Evolutionary conservation across 2,113 vertebrate genomes (phyloP), one percentile per base, ranked within the genome.

Genomic region (Sapajus apella): DNA sequence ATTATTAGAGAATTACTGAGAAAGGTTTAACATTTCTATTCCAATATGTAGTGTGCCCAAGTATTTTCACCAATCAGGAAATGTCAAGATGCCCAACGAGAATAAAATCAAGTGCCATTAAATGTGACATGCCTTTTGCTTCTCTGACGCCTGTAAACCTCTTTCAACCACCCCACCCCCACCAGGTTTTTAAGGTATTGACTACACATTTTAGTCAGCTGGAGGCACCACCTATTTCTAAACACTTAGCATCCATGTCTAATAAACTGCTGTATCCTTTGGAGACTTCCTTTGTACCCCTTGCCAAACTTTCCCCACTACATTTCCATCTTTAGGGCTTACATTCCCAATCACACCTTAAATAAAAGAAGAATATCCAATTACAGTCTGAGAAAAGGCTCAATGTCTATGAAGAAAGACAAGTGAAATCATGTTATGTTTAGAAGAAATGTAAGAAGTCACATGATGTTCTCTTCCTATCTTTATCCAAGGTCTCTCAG

Each of bases 191-290:
- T 73, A 86, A 55, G 85, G 97, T 96, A 95, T 95, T 96, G 92
- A 95, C 95, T 45, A n/a, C 13, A 95, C 1, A 85, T 97, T n/a
- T 66, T 89, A 66, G 3, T 82, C 30, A 52, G 27, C 37, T 91
- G 50, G 40, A 32, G 94, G 37, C 79, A 77, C 23, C 40, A 93
- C 66, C 66, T 96, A 70, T 93, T 98, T 96, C 94, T 98, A 97
- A 96, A 58, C 85, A 93, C 79, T 52, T 97, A 92, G 30, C 37
- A 87, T 80, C 25, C 30, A 14, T 45, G 5, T 43, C 52, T 97
- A 21, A 91, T 91, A 97, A 97, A 97, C 89, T 87, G 45, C 77
- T 82, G 8, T 43, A 80, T 81, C 91, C 91, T 95, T 83, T 79
- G 80, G 18, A 40, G 73, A 35, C 68, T 97, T 96, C 27, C 45